Conservation (phyloP, 2,797 vertebrate species). For the Simalia tracyae region DNA sequence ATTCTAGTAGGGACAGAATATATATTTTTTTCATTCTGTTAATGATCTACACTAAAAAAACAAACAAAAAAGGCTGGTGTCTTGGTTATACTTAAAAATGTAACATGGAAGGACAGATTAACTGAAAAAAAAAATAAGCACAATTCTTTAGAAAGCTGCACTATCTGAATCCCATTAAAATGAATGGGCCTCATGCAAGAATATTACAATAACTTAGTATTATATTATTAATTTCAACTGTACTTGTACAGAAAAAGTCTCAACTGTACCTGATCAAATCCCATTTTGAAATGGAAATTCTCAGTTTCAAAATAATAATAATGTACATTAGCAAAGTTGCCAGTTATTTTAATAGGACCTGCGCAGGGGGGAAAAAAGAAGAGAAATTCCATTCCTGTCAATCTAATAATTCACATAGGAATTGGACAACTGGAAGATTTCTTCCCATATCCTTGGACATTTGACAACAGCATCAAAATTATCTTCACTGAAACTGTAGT, state of each 20-base stretch:
- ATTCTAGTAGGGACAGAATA: constrained; percentile 48
- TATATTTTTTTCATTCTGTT: constrained; percentile 37
- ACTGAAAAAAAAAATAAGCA: not conserved
- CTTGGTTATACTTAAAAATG: constrained; percentile 52
- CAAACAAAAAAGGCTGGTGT: constrained; percentile 41
- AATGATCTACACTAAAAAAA: constrained; percentile 48
- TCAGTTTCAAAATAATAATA: not conserved
- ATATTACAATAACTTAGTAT: not conserved
- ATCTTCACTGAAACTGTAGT: not conserved
- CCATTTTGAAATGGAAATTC: not conserved
- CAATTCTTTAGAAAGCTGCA: not conserved
- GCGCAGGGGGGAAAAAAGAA: not conserved
- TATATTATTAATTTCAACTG: not conserved
- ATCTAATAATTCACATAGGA: not conserved
- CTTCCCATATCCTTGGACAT: not conserved
- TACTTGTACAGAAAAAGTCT: not conserved
- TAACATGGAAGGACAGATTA: not conserved
- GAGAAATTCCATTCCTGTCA: constrained; percentile 25
- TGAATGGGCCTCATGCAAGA: not conserved
- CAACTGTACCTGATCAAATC: not conserved
- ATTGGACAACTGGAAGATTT: not conserved
- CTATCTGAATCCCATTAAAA: not conserved
- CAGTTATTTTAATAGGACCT: constrained; percentile 21
- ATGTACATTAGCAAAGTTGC: constrained; percentile 22
- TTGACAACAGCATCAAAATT: not conserved